Percentiles rank a stretch among this genome's conserved stretches.
Conservation (phyloP, 2,797 vertebrate species). For the Clarias fuscus region DNA sequence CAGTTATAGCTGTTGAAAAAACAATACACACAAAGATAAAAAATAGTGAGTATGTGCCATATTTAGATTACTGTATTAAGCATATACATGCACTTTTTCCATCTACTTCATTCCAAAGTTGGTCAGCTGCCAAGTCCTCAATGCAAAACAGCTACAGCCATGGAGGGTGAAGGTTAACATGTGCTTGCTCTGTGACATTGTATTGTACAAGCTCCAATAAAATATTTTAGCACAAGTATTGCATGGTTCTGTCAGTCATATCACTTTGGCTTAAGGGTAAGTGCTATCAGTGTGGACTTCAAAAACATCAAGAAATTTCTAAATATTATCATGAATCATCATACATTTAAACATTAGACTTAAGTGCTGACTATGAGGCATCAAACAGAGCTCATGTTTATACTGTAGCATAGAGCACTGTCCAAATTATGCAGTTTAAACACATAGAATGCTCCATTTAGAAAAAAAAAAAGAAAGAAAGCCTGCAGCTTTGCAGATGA, state of each 20-base stretch:
- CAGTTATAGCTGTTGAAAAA: background rate
- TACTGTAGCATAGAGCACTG: background rate
- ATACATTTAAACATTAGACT: background rate
- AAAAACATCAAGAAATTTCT: background rate
- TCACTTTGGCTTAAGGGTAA: background rate
- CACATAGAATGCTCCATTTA: background rate
- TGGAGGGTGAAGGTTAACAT: background rate
- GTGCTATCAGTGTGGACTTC: background rate
- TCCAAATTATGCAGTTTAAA: constrained; percentile 12
- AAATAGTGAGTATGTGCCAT: background rate
- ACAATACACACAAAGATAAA: background rate
- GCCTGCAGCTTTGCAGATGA: constrained; percentile 32
- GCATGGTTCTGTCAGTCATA: background rate
- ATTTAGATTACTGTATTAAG: background rate
- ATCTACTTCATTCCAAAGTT: background rate
- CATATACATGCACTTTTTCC: background rate
- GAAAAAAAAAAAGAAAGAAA: background rate
- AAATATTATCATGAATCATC: background rate
- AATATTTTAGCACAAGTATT: background rate
- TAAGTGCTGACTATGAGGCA: background rate
- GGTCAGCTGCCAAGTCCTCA: background rate
- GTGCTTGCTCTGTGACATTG: background rate
- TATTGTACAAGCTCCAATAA: no score
- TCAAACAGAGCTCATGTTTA: background rate
- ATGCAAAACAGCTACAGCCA: background rate